These are phyloP conservation scores for Ophion obscuratus DNA, from an alignment of 2,888 invertebrate genomes.

Conservation along the genomic window DNA sequence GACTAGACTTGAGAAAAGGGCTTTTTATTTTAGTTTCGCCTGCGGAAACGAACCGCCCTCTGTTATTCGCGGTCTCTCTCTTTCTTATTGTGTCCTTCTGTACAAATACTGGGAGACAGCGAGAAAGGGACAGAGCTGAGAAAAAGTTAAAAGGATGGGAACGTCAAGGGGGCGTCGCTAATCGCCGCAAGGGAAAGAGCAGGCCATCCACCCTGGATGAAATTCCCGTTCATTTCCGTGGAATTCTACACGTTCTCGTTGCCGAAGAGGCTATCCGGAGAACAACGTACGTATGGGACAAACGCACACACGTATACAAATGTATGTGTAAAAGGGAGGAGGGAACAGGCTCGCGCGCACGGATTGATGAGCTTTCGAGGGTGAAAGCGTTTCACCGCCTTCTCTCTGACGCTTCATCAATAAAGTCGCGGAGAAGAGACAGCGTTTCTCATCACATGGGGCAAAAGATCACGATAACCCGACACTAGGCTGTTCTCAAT, in stretches of 20 bases:
- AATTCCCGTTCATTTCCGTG: slow-evolving; percentile 62
- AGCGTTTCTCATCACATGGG: slow-evolving; percentile 48
- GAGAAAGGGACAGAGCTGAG: slow-evolving; percentile 5
- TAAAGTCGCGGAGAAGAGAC: slow-evolving; percentile 57
- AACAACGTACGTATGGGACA: slow-evolving; percentile 18
- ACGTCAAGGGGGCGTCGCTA: slow-evolving; percentile 50
- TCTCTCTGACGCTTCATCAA: slow-evolving; percentile 58
- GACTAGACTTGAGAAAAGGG: slow-evolving; percentile 33
- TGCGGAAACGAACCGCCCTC: slow-evolving; percentile 29
- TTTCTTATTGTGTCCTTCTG: neutral
- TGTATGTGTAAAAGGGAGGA: slow-evolving; percentile 8
- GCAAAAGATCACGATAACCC: slow-evolving; percentile 51
- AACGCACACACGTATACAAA: neutral
- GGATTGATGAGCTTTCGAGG: slow-evolving; percentile 65
- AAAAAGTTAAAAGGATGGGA: slow-evolving; percentile 29
- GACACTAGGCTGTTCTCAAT: slow-evolving; percentile 26
- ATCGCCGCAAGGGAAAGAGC: slow-evolving; percentile 55
- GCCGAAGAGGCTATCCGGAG: slow-evolving; percentile 2
- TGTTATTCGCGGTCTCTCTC: neutral
- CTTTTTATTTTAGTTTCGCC: slow-evolving; percentile 57
- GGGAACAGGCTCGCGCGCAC: slow-evolving; percentile 38
- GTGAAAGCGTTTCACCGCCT: slow-evolving; percentile 53
- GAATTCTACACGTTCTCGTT: slow-evolving; percentile 48
- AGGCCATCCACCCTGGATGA: slow-evolving; percentile 34
- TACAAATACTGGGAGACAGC: slow-evolving; percentile 10